Evolutionary conservation across 2,113 vertebrate species (phyloP).

Genomic region (Neotoma lepida): DNA sequence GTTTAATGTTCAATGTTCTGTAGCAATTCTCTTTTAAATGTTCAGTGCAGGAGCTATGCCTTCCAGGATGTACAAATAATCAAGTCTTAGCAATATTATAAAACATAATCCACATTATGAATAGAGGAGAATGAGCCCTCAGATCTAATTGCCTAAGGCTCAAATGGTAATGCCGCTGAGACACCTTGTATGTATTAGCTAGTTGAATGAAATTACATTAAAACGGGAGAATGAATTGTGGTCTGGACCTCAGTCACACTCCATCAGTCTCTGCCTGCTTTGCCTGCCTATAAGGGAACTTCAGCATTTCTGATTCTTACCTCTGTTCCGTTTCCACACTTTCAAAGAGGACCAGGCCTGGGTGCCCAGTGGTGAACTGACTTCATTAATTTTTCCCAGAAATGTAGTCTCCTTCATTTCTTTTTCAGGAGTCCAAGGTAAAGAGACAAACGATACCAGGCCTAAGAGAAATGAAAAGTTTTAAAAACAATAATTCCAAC

Average conservation of each 20-base stretch:
- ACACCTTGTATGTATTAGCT: background rate
- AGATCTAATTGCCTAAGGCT: constrained; percentile 62
- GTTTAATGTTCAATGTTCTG: constrained; percentile 49
- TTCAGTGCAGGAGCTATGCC: constrained; percentile 35
- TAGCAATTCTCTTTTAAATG: constrained; percentile 50
- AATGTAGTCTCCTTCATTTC: background rate
- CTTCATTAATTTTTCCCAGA: constrained; percentile 48
- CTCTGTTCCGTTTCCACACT: background rate
- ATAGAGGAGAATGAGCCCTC: constrained; percentile 64
- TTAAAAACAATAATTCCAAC: constrained; percentile 34
- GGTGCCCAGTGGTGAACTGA: background rate
- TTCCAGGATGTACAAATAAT: constrained; percentile 67
- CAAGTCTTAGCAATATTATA: constrained; percentile 61
- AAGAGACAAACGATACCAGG: constrained; percentile 43
- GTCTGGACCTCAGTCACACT: background rate
- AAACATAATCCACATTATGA: constrained; percentile 67
- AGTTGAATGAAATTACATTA: constrained; percentile 38
- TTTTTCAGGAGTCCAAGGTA: constrained; percentile 30
- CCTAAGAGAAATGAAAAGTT: constrained; percentile 44
- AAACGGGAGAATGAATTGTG: background rate
- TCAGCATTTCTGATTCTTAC: background rate
- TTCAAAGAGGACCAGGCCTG: background rate
- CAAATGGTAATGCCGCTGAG: constrained; percentile 56
- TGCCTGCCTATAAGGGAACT: background rate
- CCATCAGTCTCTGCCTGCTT: background rate